phyloP scores from a whole-genome alignment of 2,888 invertebrate species.

The Oligia fasciuncula region DNA sequence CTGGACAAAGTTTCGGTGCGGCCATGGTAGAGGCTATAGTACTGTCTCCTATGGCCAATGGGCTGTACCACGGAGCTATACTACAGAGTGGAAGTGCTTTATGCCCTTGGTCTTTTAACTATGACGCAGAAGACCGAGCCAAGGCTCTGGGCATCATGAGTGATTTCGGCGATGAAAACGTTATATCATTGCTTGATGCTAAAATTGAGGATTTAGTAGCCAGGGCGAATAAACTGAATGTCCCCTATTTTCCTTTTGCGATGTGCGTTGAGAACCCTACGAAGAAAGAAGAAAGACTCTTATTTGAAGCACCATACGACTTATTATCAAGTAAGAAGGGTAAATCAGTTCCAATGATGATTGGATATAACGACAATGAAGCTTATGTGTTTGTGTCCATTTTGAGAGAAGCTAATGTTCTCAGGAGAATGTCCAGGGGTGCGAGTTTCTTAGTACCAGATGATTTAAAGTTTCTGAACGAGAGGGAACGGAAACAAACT shows the following conservation, averaged over 20 bases:
- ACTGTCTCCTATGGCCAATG: constrained; percentile 76
- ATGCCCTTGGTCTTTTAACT: constrained; percentile 84
- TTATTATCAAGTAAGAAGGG: constrained; percentile 71
- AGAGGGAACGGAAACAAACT: constrained; percentile 74
- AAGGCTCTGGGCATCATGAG: constrained; percentile 66
- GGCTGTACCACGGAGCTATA: constrained; percentile 82
- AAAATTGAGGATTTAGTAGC: constrained; percentile 71
- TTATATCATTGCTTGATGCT: constrained; percentile 65
- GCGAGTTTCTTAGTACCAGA: constrained; percentile 77
- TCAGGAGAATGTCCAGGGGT: constrained; percentile 68
- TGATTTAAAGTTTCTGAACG: constrained; percentile 77
- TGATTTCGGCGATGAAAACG: constrained; percentile 61
- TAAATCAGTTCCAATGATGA: constrained; percentile 78
- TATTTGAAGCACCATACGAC: constrained; percentile 78
- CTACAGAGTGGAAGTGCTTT: constrained; percentile 84
- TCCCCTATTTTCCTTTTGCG: constrained; percentile 82
- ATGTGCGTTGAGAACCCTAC: constrained; percentile 80
- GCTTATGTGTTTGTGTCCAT: constrained; percentile 81
- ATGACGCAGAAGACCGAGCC: constrained; percentile 79
- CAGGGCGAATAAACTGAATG: constrained; percentile 72
- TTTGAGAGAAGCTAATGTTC: constrained; percentile 71
- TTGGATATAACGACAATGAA: constrained; percentile 84
- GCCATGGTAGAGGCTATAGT: constrained; percentile 82
- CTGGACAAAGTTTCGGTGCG: constrained; percentile 84
- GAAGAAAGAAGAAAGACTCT: constrained; percentile 78